These are phyloP conservation scores for Osmerus mordax DNA, from an alignment of 2,113 vertebrate genomes.

Conservation along the genomic window DNA sequence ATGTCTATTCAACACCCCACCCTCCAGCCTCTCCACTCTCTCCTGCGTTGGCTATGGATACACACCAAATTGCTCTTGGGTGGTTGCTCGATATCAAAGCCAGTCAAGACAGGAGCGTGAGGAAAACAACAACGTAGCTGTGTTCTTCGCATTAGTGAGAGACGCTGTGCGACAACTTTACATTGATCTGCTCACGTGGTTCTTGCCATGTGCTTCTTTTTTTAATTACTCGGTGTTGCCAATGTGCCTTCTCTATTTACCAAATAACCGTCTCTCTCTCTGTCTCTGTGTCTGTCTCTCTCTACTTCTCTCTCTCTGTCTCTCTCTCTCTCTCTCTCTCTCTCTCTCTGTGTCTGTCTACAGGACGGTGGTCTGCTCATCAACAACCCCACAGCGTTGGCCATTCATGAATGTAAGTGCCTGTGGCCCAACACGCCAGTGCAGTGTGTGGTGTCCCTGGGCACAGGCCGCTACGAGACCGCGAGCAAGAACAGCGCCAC, in stretches of 20 bases:
- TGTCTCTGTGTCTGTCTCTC: no score
- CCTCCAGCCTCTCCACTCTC: slow-evolving; percentile 43
- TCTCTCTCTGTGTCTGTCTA: slow-evolving; percentile 4
- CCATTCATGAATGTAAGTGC: slow-evolving; percentile 89
- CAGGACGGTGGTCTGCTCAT: slow-evolving; percentile 94
- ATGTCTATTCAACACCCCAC: slow-evolving; percentile 66
- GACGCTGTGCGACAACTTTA: slow-evolving; percentile 17
- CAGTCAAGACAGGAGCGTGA: slow-evolving; percentile 17
- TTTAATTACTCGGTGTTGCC: slow-evolving; percentile 21
- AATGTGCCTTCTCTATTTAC: neutral
- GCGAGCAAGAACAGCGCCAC: slow-evolving; percentile 72
- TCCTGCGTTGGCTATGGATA: slow-evolving; percentile 56
- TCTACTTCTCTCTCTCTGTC: no score
- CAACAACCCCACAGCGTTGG: slow-evolving; percentile 92
- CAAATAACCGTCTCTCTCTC: no score
- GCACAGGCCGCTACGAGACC: slow-evolving; percentile 84
- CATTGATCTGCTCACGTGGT: slow-evolving; percentile 15
- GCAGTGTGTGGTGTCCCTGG: slow-evolving; percentile 90
- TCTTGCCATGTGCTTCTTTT: slow-evolving; percentile 30
- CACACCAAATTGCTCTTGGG: slow-evolving; percentile 52
- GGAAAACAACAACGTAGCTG: slow-evolving; percentile 18
- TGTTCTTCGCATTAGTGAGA: slow-evolving; percentile 26
- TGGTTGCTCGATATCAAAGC: slow-evolving; percentile 59
- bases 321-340: neutral
- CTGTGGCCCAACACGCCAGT: slow-evolving; percentile 88